These are phyloP conservation scores for Centroberyx gerrardi DNA, from an alignment of 2,797 vertebrate species.

Conservation along the genomic window DNA sequence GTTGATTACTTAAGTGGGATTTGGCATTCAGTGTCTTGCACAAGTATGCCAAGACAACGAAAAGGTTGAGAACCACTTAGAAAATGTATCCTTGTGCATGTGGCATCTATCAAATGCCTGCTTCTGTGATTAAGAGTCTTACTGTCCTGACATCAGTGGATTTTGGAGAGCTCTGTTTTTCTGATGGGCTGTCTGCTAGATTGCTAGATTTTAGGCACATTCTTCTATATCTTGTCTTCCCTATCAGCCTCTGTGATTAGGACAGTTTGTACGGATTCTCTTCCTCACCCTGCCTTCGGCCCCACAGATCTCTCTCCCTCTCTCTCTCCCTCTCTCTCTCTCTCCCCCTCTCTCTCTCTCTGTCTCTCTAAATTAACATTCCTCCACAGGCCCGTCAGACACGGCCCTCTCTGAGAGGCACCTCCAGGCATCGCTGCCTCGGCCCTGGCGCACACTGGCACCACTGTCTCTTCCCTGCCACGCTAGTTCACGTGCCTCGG, in stretches of 20 bases:
- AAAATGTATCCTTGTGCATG: conserved; percentile 11
- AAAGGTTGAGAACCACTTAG: conserved; percentile 19
- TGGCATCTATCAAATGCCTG: conserved; percentile 21
- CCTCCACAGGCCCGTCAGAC: conserved; percentile 42
- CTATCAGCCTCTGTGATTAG: conserved; percentile 35
- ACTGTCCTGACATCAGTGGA: conserved; percentile 11
- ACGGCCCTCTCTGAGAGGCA: not conserved
- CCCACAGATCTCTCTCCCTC: conserved; percentile 40
- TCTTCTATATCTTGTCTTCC: not conserved
- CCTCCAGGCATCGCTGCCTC: conserved; percentile 40
- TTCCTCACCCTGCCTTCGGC: conserved; percentile 26
- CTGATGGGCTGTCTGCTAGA: not conserved
- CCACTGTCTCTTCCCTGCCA: conserved; percentile 44
- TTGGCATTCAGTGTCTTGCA: conserved; percentile 53
- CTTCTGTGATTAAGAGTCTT: conserved; percentile 39
- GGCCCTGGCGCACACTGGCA: conserved; percentile 59
- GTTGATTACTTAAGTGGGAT: conserved; percentile 74
- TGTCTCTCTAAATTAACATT: conserved; percentile 61
- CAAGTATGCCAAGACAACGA: conserved; percentile 19
- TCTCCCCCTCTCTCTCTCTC: not conserved
- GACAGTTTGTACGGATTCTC: conserved; percentile 24
- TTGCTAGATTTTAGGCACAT: conserved; percentile 12
- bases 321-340: conserved; percentile 2
- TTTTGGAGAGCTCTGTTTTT: conserved; percentile 5
- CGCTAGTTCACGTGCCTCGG: conserved; percentile 31